A percentile compares a stretch with the other conserved stretches of the same genome.
Evolutionary conservation across 2,113 vertebrate species (phyloP).

Genomic region (Scomber colias): DNA sequence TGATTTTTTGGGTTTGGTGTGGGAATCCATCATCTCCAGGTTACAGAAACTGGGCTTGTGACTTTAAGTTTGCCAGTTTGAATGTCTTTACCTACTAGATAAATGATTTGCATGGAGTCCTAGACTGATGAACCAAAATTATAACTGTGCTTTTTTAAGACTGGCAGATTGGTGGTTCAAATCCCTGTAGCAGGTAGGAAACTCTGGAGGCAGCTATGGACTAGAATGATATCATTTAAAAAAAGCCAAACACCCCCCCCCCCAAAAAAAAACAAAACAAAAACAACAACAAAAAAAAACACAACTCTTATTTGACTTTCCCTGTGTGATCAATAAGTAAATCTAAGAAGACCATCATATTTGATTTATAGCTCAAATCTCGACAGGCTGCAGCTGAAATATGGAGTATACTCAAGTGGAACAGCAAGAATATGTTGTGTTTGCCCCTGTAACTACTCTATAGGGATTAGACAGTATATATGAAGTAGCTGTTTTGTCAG

Average conservation of each 20-base stretch:
- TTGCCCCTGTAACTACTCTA: conserved; percentile 39
- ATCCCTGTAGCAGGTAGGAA: too few relatives aligned
- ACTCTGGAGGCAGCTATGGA: too few relatives aligned
- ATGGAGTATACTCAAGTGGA: conserved; percentile 6
- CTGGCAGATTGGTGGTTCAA: background rate
- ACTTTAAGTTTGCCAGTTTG: background rate
- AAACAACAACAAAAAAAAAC: too few relatives aligned
- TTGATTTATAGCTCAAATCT: background rate
- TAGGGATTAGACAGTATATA: conserved; percentile 45
- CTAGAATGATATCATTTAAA: too few relatives aligned
- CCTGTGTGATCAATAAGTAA: background rate
- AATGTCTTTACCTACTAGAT: background rate
- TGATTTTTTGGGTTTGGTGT: background rate
- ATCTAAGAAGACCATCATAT: background rate
- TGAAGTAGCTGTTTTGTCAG: conserved; percentile 56
- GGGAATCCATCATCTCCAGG: background rate
- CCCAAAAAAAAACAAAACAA: too few relatives aligned
- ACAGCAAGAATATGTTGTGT: conserved; percentile 22
- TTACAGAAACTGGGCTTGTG: background rate
- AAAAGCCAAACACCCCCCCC: too few relatives aligned
- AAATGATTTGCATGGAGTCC: background rate
- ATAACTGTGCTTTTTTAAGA: background rate
- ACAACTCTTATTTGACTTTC: background rate
- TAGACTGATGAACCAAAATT: too few relatives aligned
- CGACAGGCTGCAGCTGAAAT: conserved; percentile 17